These are phyloP conservation scores for Plemyria rubiginata DNA, from an alignment of 2,888 invertebrate species.

Conservation along the genomic window DNA sequence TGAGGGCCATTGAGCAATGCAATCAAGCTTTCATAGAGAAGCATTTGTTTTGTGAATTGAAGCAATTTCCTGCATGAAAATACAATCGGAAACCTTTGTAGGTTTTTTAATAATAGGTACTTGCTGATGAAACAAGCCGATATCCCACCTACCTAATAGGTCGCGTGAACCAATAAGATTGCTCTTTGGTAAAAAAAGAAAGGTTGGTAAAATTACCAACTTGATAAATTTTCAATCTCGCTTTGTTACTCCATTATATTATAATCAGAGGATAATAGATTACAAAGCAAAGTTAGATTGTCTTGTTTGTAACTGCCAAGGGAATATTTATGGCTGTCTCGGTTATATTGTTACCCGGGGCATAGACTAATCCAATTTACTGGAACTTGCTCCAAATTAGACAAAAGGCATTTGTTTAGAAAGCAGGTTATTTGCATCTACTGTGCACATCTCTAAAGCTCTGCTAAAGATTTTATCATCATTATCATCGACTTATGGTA, in stretches of 20 bases:
- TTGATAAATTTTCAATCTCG: slow-evolving; percentile 28
- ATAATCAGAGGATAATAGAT: slow-evolving; percentile 30
- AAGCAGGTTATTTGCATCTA: slow-evolving; percentile 5
- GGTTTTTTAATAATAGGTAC: neutral
- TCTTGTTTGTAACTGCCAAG: slow-evolving; percentile 38
- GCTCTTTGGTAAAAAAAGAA: neutral
- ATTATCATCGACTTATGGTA: no score
- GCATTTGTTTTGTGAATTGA: slow-evolving; percentile 40
- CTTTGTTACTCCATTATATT: slow-evolving; percentile 15
- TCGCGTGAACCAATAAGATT: no score
- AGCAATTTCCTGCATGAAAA: slow-evolving; percentile 36
- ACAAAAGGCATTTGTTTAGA: slow-evolving; percentile 8
- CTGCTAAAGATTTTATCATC: no score
- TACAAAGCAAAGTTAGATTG: slow-evolving; percentile 32
- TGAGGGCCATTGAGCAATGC: slow-evolving; percentile 57
- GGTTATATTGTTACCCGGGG: slow-evolving; percentile 41
- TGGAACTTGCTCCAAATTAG: slow-evolving; percentile 31
- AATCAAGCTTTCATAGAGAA: slow-evolving; percentile 49
- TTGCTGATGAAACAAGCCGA: no score
- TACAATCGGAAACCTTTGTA: neutral
- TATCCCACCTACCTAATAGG: no score
- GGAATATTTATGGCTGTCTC: slow-evolving; percentile 38
- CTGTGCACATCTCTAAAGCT: no score
- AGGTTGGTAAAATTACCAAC: neutral
- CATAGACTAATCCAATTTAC: slow-evolving; percentile 35